These are phyloP conservation scores for Disparrhopalites patrizii DNA, from an alignment of 2,888 invertebrate genomes.

Conservation along the genomic window DNA sequence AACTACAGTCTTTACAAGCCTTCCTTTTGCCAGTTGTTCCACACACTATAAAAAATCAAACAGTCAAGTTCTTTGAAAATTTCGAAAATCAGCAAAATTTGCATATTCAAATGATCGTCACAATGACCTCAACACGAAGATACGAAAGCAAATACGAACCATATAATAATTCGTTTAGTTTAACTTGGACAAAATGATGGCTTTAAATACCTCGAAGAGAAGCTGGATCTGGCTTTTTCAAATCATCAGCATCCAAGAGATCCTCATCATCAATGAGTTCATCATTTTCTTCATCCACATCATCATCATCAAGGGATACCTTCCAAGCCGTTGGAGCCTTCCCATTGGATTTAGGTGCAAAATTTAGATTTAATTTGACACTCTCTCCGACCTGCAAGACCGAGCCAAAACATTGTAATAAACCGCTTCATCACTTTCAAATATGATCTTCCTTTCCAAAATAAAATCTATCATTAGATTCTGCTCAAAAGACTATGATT, in stretches of 20 bases:
- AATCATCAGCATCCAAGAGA: conserved; percentile 83
- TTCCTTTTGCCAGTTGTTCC: conserved; percentile 85
- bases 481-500: background rate
- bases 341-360: background rate
- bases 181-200: no score
- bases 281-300: conserved; percentile 64
- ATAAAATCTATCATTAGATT: background rate
- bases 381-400: conserved; percentile 35
- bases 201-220: conserved; percentile 82
- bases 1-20: conserved; percentile 96
- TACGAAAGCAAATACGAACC: background rate
- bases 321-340: conserved; percentile 30
- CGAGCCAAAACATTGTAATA: no score
- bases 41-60: conserved; percentile 60
- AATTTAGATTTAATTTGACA: conserved; percentile 22
- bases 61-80: background rate
- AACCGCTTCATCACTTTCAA: no score
- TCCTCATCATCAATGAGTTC: conserved; percentile 81
- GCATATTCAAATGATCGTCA: background rate
- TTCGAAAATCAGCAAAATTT: background rate
- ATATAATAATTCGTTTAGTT: background rate
- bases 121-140: background rate
- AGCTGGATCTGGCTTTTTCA: conserved; percentile 77
- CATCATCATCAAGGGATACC: conserved; percentile 49
- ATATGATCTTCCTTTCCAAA: background rate